These are phyloP conservation scores for Rallus crepitans DNA, from an alignment of 2,797 vertebrate genomes.

Conservation along the genomic window DNA sequence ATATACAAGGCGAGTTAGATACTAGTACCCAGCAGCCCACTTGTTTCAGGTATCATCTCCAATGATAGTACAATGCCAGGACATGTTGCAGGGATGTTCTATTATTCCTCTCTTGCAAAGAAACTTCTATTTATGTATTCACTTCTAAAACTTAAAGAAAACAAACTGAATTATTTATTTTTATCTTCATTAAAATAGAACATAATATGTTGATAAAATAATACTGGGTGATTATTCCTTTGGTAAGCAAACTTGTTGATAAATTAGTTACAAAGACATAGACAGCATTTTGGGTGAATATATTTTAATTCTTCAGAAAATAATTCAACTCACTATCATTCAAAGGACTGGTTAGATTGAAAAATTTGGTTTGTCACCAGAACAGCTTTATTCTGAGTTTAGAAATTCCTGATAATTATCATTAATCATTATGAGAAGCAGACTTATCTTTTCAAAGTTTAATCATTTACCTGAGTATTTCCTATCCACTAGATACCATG, in stretches of 20 bases:
- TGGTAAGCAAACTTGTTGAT: neutral
- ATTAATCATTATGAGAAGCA: too few species aligned
- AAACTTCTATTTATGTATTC: neutral
- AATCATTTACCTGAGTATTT: constrained; percentile 49
- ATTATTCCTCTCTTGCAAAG: neutral
- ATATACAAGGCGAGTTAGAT: rapidly evolving
- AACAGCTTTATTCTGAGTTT: constrained; percentile 75
- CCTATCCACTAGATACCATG: constrained; percentile 13
- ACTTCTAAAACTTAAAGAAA: neutral
- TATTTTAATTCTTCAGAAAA: neutral
- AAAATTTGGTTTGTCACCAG: constrained; percentile 71
- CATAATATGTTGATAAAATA: neutral
- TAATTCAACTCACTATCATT: neutral
- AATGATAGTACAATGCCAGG: neutral
- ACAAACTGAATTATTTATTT: neutral
- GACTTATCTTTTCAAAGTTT: constrained; percentile 68
- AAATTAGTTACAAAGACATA: neutral
- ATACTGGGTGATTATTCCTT: neutral
- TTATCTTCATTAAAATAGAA: neutral
- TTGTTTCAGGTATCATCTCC: neutral
- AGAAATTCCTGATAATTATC: constrained; percentile 66
- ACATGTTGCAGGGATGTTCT: neutral
- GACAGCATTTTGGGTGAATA: neutral
- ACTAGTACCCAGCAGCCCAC: neutral
- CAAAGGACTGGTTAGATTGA: constrained; percentile 37